Percentiles rank a stretch among this genome's conserved stretches.
phyloP scores from a whole-genome alignment of 2,888 invertebrate genomes.

The Pristionchus fissidentatus region DNA sequence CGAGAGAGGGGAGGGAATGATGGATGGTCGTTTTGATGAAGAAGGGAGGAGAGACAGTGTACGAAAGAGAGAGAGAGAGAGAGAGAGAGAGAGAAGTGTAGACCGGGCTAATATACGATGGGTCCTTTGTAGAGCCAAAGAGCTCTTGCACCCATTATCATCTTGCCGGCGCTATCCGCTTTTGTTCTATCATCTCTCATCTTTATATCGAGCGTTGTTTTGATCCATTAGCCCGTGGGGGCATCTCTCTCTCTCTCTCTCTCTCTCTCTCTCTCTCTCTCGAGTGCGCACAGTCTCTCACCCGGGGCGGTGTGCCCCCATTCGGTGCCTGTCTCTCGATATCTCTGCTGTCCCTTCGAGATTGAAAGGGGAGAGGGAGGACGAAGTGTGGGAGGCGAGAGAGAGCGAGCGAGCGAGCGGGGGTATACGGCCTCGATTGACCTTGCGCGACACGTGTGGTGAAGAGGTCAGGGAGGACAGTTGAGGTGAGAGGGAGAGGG shows the following conservation, averaged over 20 bases:
- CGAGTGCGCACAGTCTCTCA: constrained; percentile 10
- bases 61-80: too few species aligned
- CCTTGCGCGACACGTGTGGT: constrained; percentile 47
- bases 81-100: too few species aligned
- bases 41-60: too few species aligned
- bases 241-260: not conserved
- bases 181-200: too few species aligned
- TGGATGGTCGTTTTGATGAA: too few species aligned
- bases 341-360: not conserved
- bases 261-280: constrained; percentile 30
- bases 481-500: constrained; percentile 19
- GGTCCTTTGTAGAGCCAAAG: too few species aligned
- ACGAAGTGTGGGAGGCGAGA: too few species aligned
- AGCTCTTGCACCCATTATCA: too few species aligned
- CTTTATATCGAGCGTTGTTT: not conserved
- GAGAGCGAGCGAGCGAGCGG: not conserved
- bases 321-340: constrained; percentile 25
- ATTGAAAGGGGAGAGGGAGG: constrained; percentile 27
- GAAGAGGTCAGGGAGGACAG: constrained; percentile 46
- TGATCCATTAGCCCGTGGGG: not conserved
- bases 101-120: too few species aligned
- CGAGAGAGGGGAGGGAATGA: too few species aligned
- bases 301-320: not conserved
- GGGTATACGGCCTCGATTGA: constrained; percentile 37
- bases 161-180: constrained; percentile 50